Evolutionary conservation across 2,888 invertebrate species (phyloP), one percentile per base, ranked within the genome.

Genomic region (Dusona sp.): DNA sequence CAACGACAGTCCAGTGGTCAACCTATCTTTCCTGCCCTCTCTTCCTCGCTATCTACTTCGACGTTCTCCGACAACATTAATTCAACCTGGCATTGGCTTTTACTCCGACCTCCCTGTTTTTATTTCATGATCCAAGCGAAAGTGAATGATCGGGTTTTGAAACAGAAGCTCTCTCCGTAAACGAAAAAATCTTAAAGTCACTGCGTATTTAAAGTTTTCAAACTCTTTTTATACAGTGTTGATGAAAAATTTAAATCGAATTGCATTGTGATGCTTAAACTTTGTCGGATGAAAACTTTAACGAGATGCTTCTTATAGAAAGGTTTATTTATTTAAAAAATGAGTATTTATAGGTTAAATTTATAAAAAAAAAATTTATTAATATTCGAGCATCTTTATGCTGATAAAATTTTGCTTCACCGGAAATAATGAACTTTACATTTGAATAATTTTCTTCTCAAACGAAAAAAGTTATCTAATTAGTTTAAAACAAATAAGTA

Each of bases 81-180:
- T 85, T 77, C 81, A 65, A 57, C 78, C 83, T 81, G 86, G 68
- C 85, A 82, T 70, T 64, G 54, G 70, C 84, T 87, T 87, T 87
- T 84, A 82, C 81, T 82, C 79, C 75, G 57, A 33, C 29, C 64
- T 74, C 70, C 81, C 84, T 83, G 82, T 87, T 84, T 87, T 75
- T 84, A 54, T 84, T 87, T 81, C 86, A 84, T 54, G 75, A 82
- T 57, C 51, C 45, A 22, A 65, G 67, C 16, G 16, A 45, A 64
- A 65, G n/a, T 19, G 65, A 67, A 51, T 36, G 13, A 25, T 16
- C 29, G 36, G 13, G 64, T 64, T 57, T 65, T 2, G 51, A 11
- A 64, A 54, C 22, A 33, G 22, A n/a, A 25, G 16, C 16, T 65
- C 13, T 0, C 25, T n/a, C 6, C 22, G 22, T 11, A 45, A 22